Percentiles rank a stretch among this genome's conserved stretches.
These are phyloP conservation scores for Sylvilagus floridanus DNA, from an alignment of 2,797 vertebrate genomes.

Conservation along the genomic window DNA sequence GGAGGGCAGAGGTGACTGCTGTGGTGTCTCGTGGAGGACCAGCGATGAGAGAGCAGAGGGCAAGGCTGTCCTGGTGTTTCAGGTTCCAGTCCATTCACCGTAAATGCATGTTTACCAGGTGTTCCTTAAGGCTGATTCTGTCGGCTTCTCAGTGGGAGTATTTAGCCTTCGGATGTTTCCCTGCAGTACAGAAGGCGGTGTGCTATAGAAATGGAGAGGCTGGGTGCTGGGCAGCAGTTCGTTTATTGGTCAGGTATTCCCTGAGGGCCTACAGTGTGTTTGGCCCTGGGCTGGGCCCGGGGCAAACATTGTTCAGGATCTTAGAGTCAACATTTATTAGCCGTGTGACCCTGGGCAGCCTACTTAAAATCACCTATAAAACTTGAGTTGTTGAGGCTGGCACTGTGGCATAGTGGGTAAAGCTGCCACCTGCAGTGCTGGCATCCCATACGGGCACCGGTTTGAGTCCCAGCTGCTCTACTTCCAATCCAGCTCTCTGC, in stretches of 20 bases:
- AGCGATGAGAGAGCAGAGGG: not conserved
- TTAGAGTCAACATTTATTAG: not conserved
- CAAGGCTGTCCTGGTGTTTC: not conserved
- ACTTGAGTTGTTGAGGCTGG: not conserved
- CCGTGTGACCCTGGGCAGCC: not conserved
- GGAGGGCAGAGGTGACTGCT: not conserved
- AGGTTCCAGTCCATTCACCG: not conserved
- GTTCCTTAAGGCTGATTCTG: not conserved
- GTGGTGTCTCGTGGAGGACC: not conserved
- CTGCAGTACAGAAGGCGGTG: not conserved
- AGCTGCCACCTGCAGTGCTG: no score
- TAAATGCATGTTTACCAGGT: not conserved
- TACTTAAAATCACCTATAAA: not conserved
- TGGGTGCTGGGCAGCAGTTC: not conserved
- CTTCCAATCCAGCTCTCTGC: no score
- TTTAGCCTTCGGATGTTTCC: not conserved
- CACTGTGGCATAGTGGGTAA: no score
- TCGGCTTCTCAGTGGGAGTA: not conserved
- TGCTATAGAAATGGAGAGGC: not conserved
- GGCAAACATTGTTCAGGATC: not conserved
- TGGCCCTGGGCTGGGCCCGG: not conserved
- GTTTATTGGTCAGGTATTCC: conserved; percentile 7
- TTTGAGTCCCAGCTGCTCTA: no score
- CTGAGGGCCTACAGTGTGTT: not conserved
- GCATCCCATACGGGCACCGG: no score